phyloP scores from a whole-genome alignment of 37 sponge, comb jelly and placozoan species.

The Ephydatia muelleri region DNA sequence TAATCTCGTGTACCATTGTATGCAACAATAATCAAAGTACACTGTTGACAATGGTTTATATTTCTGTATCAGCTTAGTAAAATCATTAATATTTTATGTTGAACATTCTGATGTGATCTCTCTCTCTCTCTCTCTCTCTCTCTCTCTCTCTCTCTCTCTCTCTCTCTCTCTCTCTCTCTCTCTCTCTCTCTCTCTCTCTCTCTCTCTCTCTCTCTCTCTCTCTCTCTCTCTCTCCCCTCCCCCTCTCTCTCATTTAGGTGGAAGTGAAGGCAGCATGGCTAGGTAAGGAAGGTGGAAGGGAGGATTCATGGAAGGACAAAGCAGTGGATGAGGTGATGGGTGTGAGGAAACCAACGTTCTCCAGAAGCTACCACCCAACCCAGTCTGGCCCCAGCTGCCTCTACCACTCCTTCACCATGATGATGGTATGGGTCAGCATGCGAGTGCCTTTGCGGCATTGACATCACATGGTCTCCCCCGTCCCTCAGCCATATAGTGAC shows the following conservation, averaged over 20 bases:
- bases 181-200: too few species aligned
- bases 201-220: too few species aligned
- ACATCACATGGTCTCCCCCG: neutral
- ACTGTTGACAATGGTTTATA: too few species aligned
- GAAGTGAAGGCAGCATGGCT: slow-evolving; percentile 74
- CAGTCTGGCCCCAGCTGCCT: slow-evolving; percentile 48
- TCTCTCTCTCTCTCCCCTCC: too few species aligned
- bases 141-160: too few species aligned
- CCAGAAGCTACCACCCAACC: slow-evolving; percentile 46
- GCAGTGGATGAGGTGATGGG: slow-evolving; percentile 57
- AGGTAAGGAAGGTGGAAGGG: slow-evolving; percentile 24
- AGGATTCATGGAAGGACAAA: slow-evolving; percentile 7
- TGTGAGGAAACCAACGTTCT: slow-evolving; percentile 57
- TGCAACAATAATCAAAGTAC: too few species aligned
- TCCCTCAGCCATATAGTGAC: slow-evolving; percentile 64
- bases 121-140: too few species aligned
- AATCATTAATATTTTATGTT: too few species aligned
- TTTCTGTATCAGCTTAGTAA: too few species aligned
- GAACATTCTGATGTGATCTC: too few species aligned
- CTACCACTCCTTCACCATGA: slow-evolving; percentile 66
- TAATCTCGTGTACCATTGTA: too few species aligned
- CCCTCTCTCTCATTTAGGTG: slow-evolving; percentile 37
- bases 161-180: too few species aligned
- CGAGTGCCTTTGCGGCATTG: neutral
- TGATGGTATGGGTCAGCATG: slow-evolving; percentile 49